Base-by-base conservation (phyloP, 2,888 invertebrate species). In the Meteorus colon region DNA sequence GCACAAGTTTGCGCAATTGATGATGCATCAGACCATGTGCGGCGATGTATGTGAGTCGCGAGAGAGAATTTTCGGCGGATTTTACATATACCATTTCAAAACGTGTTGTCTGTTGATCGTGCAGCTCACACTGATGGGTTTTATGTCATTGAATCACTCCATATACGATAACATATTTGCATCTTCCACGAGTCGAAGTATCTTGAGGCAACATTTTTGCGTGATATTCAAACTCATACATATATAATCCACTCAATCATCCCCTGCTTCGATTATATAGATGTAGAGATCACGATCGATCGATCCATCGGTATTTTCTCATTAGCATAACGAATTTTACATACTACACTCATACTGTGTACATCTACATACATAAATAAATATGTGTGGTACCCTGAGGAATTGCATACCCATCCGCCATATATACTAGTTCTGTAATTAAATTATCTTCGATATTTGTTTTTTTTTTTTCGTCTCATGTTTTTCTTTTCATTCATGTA, bases 11-110 rank as follows among this genome's bases (percentile, higher is more conserved):
- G 73, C 66, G 77, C 68, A 78, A 78, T 60, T 82, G 83, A 83
- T 84, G 86, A 85, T 85, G 83, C 84, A 84, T 83, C 84, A 78
- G 75, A 59, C 75, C 71, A 71, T 75, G 55, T 59, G 60, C 59
- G 71, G 6, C 48, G 48, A 41, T 37, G 27, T 67, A 48, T 67
- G 12, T 27, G 55, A 45, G 24, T 37, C 19, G 59, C 19, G 24
- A 51, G 51, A 24, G 55, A 24, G 6, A 55, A 55, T 19, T 55
- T 55, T 55, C 24, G 55, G 55, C 8, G 5, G 19, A 6, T 19
- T n/a, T 55, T 19, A 41, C 41, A 48, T 55, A 24, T 10, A 19
- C 55, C 6, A 19, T 55, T 55, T 55, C 55, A 55, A 55, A 55
- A 55, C 19, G 24, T n/a, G 55, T 55, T 19, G 19, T 41, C 41